Conservation (phyloP, 2,888 invertebrate genomes). For the Papilio demoleus region DNA sequence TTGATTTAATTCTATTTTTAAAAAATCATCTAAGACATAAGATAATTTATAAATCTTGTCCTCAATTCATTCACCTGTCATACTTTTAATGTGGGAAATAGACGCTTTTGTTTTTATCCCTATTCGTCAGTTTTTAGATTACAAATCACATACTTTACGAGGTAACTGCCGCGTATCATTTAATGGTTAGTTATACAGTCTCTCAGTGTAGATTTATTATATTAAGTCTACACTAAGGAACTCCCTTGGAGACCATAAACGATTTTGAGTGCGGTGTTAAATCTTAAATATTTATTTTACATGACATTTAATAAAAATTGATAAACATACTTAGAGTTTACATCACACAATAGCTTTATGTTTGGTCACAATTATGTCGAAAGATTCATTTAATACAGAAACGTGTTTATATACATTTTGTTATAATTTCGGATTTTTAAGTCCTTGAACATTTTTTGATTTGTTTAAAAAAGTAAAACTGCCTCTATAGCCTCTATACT, state of each 20-base stretch:
- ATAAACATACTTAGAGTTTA: conserved; percentile 7
- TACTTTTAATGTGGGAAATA: not conserved
- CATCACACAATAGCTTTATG: conserved; percentile 37
- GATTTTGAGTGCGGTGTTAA: not conserved
- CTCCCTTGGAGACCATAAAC: not conserved
- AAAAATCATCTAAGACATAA: not conserved
- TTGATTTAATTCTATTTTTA: not conserved
- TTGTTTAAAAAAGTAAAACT: no score
- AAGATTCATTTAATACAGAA: no score
- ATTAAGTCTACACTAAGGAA: not conserved
- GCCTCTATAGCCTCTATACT: not conserved
- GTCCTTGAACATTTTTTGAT: no score
- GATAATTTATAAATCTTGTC: not conserved
- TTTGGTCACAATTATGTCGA: not conserved
- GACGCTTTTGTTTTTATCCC: not conserved
- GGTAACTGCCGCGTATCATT: not conserved
- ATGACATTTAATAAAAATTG: conserved; percentile 10
- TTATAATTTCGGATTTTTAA: no score
- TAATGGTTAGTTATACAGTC: not conserved
- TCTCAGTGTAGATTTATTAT: not conserved
- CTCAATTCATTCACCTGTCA: not conserved
- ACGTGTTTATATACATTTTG: no score
- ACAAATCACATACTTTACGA: no score
- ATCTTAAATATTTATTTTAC: conserved; percentile 1
- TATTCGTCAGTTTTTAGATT: not conserved